Base-by-base conservation (phyloP, 2,113 vertebrate species). In the Murina feae region DNA sequence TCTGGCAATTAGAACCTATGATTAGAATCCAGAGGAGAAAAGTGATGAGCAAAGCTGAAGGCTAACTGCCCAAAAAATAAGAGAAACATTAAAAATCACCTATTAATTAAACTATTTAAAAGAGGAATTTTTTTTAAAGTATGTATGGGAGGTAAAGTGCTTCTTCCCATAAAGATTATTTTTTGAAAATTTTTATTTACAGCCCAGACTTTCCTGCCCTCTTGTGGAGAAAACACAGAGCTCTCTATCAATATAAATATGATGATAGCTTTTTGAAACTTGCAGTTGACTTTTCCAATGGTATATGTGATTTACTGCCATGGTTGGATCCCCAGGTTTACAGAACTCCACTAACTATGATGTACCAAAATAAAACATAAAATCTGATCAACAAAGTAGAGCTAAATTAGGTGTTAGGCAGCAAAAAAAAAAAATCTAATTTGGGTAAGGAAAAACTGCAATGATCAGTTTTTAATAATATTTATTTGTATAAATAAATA, bases 191-290 rank as follows among this genome's bases (percentile, higher is more conserved):
- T 32, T 53, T 6, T 4, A 25, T 6, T 86, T 82, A 65, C 89
- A 84, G 49, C 4, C 86, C 72, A 37, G 96, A 82, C 94, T 97
- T 66, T 96, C 92, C 95, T 72, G 44, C 95, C 92, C 95, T 90
- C 69, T 10, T 18, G 95, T 89, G 90, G 96, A 94, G 69, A 89
- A 96, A 97, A 94, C 25, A 68, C 0, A 51, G 0, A 71, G 82
- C 49, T 96, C 66, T 75, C 30, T 16, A 2, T 39, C 74, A 55
- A 16, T 47, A 55, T 21, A 53, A 84, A 75, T 37, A 65, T 3
- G 35, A 85, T 25, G 37, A 42, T 17, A 55, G 35, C 25, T 44
- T 93, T 91, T 89, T 63, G 6, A 96, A 95, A 81, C 37, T 80
- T 47, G 23, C 35, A 58, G 47, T 86, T 89, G 74, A 13, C 28